These are phyloP conservation scores for Leucoptera coffeella DNA, from an alignment of 2,888 invertebrate genomes.

Conservation along the genomic window DNA sequence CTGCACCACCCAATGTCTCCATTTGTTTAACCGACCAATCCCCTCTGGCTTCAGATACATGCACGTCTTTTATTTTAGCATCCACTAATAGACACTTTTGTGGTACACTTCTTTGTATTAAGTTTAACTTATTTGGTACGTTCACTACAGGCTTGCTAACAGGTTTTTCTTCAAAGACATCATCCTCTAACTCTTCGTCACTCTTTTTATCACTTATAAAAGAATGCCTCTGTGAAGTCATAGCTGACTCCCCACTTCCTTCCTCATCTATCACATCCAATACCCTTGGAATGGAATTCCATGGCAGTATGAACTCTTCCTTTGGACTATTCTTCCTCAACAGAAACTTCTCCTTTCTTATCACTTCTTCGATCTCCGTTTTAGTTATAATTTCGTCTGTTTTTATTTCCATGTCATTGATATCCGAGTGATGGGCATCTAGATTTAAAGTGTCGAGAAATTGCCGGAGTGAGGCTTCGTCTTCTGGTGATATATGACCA, in stretches of 20 bases:
- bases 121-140: too few species aligned
- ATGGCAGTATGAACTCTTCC: too few species aligned
- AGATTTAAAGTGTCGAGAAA: conserved; percentile 54
- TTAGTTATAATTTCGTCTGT: conserved; percentile 33
- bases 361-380: conserved; percentile 23
- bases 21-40: conserved; percentile 44
- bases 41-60: conserved; percentile 52
- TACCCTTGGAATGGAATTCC: too few species aligned
- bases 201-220: conserved; percentile 43
- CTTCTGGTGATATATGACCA: too few species aligned
- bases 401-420: conserved; percentile 27
- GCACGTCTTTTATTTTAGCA: conserved; percentile 52
- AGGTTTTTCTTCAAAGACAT: too few species aligned
- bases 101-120: too few species aligned
- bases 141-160: too few species aligned
- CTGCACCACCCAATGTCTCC: conserved; percentile 54
- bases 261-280: conserved; percentile 76
- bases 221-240: conserved; percentile 49
- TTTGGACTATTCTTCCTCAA: too few species aligned
- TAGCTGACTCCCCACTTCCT: conserved; percentile 59
- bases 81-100: conserved; percentile 55
- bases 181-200: conserved; percentile 45
- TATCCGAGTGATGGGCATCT: conserved; percentile 30
- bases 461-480: conserved; percentile 46
- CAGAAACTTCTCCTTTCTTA: too few species aligned